Percentiles rank a stretch among this genome's conserved stretches.
Evolutionary conservation across 2,888 invertebrate genomes (phyloP).

Genomic region (Aspidiotus rigidus): DNA sequence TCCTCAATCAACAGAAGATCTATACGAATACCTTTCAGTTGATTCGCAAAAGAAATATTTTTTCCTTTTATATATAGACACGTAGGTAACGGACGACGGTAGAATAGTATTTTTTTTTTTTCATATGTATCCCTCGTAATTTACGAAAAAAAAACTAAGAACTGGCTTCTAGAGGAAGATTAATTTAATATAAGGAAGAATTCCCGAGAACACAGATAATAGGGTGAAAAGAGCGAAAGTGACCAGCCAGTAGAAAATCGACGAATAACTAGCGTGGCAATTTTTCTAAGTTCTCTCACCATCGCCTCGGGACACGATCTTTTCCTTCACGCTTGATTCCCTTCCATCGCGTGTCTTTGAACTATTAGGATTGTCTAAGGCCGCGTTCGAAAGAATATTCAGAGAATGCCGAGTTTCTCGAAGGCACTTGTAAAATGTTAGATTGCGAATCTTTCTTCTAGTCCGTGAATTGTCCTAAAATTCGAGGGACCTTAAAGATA

Average conservation of each 20-base stretch:
- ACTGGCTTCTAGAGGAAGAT: too few relatives aligned
- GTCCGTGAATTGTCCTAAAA: too few relatives aligned
- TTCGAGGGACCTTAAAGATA: too few relatives aligned
- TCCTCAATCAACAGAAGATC: too few relatives aligned
- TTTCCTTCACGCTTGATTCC: neutral
- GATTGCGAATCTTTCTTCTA: neutral
- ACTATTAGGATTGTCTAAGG: slow-evolving; percentile 4
- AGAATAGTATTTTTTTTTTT: too few relatives aligned
- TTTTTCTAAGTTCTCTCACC: slow-evolving; percentile 4
- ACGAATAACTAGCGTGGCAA: neutral
- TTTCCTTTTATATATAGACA: too few relatives aligned
- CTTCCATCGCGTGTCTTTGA: neutral
- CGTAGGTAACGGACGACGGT: too few relatives aligned
- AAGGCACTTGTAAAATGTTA: neutral
- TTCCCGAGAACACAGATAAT: neutral
- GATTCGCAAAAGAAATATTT: too few relatives aligned
- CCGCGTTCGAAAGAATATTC: neutral
- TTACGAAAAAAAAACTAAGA: too few relatives aligned
- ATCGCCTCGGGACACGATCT: neutral
- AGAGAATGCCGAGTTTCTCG: neutral
- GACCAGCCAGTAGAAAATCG: too few relatives aligned
- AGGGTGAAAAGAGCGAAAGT: neutral
- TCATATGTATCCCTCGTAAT: too few relatives aligned
- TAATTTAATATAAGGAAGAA: neutral
- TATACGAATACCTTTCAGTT: too few relatives aligned